Base-by-base conservation (phyloP, 2,113 vertebrate species). In the Lagopus leucura region DNA sequence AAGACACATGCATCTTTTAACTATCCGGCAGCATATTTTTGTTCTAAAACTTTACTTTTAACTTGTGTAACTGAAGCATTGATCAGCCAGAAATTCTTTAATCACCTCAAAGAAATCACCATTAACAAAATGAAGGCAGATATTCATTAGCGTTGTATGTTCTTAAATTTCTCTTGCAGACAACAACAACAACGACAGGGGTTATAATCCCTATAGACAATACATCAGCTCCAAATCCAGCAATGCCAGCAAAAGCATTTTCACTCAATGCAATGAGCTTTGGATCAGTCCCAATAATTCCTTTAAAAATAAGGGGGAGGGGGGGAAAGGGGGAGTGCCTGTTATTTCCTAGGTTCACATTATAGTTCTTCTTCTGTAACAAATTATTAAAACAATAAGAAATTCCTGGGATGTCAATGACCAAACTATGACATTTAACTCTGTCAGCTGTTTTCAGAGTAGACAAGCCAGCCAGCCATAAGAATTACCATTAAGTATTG, bases 141-240 rank as follows among this genome's bases (percentile, higher is more conserved):
- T 81, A 82, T 92, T 90, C 67, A 36, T 87, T 82, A 75, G 47
- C 36, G 86, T 83, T 40, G n/a, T 86, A 64, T 22, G 58, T 93
- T 52, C 90, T 79, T 54, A 92, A 78, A 10, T 86, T 91, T 87
- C 80, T 40, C 12, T 88, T 8, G 3, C 82, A 82, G 73, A 86
- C 18, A 88, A 75, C 69, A 79, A 75, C 69, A 79, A 32, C 78
- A 73, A 20, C 64, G 84, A 73, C 52, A 69, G 85, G 92, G 70
- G 80, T 92, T 92, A 77, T 88, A 97, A 95, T 88, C 54, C 79
- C 72, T 91, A 80, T 77, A 92, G 94, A 92, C 88, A 94, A 88
- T 75, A 55, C 71, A 91, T 55, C 55, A 91, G 21, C 75, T 95
- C 47, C 76, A 94, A 94, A 54, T 55, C 66, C 88, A 93, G 70